Evolutionary conservation across 2,113 vertebrate genomes (phyloP).

Genomic region (Hemiscyllium ocellatum): DNA sequence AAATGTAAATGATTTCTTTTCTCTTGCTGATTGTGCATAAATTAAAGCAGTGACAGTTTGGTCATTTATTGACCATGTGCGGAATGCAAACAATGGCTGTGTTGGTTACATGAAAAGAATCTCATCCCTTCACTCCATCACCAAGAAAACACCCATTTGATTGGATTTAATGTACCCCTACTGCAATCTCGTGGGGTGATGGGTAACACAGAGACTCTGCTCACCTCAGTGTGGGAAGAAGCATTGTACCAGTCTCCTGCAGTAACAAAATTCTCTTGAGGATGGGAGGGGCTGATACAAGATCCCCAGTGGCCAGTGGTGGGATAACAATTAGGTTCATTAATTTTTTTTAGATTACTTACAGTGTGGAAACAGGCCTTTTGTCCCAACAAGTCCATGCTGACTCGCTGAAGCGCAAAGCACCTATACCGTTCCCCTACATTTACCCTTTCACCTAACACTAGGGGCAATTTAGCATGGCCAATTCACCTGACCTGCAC

Average conservation of each 20-base stretch:
- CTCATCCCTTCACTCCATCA: background rate
- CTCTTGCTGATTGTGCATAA: slow-evolving; percentile 26
- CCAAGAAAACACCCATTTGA: background rate
- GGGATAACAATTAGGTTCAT: background rate
- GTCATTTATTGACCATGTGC: background rate
- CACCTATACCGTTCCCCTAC: too few relatives aligned
- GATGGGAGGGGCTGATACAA: too few relatives aligned
- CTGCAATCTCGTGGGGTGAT: too few relatives aligned
- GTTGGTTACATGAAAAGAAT: background rate
- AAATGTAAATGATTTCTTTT: background rate
- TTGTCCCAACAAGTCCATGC: too few relatives aligned
- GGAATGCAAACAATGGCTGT: background rate
- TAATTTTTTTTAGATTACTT: too few relatives aligned
- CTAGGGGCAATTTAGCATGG: too few relatives aligned
- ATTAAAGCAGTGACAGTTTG: background rate
- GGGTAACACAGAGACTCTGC: too few relatives aligned
- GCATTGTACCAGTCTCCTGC: background rate
- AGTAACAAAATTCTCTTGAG: background rate
- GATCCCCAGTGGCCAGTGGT: background rate
- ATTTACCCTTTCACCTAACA: too few relatives aligned
- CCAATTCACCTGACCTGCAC: too few relatives aligned
- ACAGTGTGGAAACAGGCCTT: too few relatives aligned
- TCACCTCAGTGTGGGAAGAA: background rate
- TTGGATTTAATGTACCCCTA: too few relatives aligned
- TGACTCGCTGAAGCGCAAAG: too few relatives aligned